Percentiles rank a stretch among this genome's conserved stretches.
These are phyloP conservation scores for Genyomyrus donnyi DNA, from an alignment of 2,113 vertebrate species.

Conservation along the genomic window DNA sequence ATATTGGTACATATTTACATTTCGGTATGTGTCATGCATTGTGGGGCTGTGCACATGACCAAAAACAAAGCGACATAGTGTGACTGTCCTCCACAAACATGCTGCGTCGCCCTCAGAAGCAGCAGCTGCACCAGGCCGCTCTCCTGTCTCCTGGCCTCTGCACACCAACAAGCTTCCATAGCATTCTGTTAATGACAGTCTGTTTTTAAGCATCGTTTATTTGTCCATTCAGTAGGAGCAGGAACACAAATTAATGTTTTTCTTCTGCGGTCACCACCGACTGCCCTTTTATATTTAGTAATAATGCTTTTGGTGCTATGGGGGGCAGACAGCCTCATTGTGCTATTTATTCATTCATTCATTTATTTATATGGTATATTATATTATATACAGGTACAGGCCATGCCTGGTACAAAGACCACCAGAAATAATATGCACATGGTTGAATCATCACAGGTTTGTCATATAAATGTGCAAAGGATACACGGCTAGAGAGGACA, in stretches of 20 bases:
- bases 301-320: background rate
- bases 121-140: background rate
- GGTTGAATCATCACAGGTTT: constrained; percentile 11
- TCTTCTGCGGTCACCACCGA: background rate
- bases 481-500: constrained; percentile 23
- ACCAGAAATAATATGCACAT: constrained; percentile 1
- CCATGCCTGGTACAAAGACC: background rate
- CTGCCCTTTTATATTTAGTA: background rate
- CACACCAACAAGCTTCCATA: constrained; percentile 14
- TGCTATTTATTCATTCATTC: background rate
- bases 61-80: constrained; percentile 40
- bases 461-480: constrained; percentile 10
- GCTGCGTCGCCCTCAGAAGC: background rate
- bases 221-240: background rate
- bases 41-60: constrained; percentile 30
- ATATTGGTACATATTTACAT: constrained; percentile 71
- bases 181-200: background rate
- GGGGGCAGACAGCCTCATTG: background rate
- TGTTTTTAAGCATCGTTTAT: background rate
- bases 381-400: background rate
- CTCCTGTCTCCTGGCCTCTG: background rate
- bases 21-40: constrained; percentile 52
- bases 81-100: constrained; percentile 31
- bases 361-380: background rate
- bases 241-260: background rate